Base-by-base conservation (phyloP, 1,140 invertebrate genomes). In the Drosophila biarmipes region DNA sequence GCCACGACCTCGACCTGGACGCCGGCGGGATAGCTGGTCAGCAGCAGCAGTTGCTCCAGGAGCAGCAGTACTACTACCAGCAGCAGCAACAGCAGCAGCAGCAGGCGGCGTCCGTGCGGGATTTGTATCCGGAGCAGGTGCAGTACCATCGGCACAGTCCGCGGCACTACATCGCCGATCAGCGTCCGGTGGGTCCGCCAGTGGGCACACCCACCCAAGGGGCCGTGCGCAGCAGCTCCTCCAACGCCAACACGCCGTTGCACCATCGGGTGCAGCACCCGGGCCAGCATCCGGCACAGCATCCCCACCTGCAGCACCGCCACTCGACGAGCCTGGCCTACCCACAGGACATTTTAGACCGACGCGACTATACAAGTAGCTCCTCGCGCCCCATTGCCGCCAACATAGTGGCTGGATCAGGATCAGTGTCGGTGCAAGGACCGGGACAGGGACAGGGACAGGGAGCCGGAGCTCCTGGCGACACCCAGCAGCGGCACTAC, bases 331-430 rank as follows among this genome's bases (percentile, higher is more conserved):
- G 76, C 78, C 86, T 90, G 90, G 90, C 46, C 43, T 91, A 91
- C 90, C 90, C 84, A 91, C 90, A 91, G 90, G 90, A 91, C 90
- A 91, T 90, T 91, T 91, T 91, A 91, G 90, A 91, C 90, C 90
- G 82, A 91, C 90, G 90, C 82, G 90, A 91, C 56, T 91, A 91
- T 91, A 91, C 87, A 91, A 91, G 35, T 91, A 91, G 63, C 75
- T 59, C 75, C 38, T 46, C 46, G 35, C 80, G 89, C 29, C 71
- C 80, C 17, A 81, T 85, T 0, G 80, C 89, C 54, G 85, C 87
- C 29, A 73, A 51, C 46, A 77, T 80, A 68, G 66, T 69, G 42
- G 81, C 46, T 42, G 59, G 64, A 27, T 71, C 35, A 49, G 61
- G 53, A 53, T 21, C 37, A 37, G 40, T 40, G 27, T 5, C 29